These are phyloP conservation scores for Pseudanteris insignis DNA, from an alignment of 2,888 invertebrate genomes.

Conservation along the genomic window DNA sequence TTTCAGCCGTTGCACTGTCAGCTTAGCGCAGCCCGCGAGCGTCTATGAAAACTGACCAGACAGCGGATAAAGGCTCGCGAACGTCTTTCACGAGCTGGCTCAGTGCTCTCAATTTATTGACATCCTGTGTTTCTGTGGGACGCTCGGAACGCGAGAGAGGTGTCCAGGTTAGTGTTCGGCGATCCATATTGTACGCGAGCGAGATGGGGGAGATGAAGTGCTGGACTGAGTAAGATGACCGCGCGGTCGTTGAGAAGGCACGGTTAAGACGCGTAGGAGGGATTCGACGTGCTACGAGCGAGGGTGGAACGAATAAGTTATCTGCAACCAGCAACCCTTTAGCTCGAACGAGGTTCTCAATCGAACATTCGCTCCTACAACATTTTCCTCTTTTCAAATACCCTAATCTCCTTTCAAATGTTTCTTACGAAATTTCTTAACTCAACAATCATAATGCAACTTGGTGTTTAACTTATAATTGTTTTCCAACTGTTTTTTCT, in stretches of 20 bases:
- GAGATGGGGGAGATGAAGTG: constrained; percentile 28
- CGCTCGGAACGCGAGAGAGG: constrained; percentile 53
- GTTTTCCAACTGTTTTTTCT: too few species aligned
- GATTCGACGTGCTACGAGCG: constrained; percentile 37
- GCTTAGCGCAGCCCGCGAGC: constrained; percentile 32
- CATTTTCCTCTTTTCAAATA: too few species aligned
- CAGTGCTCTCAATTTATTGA: constrained; percentile 63
- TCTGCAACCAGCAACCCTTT: constrained; percentile 63
- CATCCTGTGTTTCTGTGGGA: constrained; percentile 59
- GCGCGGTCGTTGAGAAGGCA: constrained; percentile 49
- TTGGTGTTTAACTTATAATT: too few species aligned
- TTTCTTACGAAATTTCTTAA: too few species aligned
- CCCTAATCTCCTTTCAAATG: too few species aligned
- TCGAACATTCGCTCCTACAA: too few species aligned
- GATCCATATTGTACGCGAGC: constrained; percentile 54
- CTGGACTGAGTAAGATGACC: constrained; percentile 57
- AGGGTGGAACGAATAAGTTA: constrained; percentile 61
- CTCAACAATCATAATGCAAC: too few species aligned
- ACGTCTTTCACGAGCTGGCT: constrained; percentile 49
- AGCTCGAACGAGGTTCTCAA: constrained; percentile 62
- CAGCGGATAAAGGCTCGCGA: constrained; percentile 49
- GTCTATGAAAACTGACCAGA: constrained; percentile 47
- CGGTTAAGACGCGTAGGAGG: constrained; percentile 47
- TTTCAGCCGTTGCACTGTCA: too few species aligned
- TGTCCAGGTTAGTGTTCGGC: constrained; percentile 42